phyloP scores from a whole-genome alignment of 30 jellyfish, hydroid and myxozoan species.

The Clytia hemisphaerica region DNA sequence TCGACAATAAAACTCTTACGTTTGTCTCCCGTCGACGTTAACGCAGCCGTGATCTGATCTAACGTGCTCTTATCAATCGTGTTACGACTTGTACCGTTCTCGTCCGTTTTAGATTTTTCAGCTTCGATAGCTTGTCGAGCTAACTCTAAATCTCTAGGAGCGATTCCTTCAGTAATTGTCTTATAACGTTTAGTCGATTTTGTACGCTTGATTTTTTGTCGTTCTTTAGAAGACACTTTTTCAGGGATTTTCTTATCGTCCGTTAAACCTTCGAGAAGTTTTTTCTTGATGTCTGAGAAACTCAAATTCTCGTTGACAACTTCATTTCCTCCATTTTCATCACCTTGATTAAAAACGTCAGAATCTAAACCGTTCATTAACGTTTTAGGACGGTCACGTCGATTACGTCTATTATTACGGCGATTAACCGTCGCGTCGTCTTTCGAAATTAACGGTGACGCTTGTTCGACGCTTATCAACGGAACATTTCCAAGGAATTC shows the following conservation, averaged over 20 bases:
- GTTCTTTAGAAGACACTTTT: constrained; percentile 19
- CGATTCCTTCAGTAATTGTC: constrained; percentile 94
- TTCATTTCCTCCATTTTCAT: constrained; percentile 23
- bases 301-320: constrained; percentile 69
- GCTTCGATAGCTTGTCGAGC: constrained; percentile 71
- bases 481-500: constrained; percentile 30
- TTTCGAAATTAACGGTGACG: not conserved
- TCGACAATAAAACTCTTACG: constrained; percentile 85
- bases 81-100: constrained; percentile 31
- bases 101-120: constrained; percentile 27
- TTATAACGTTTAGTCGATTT: constrained; percentile 76
- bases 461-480: not conserved
- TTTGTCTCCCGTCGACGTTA: constrained; percentile 72
- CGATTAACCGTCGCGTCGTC: constrained; percentile 13
- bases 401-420: constrained; percentile 8
- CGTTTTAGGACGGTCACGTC: constrained; percentile 62
- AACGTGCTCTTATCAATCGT: constrained; percentile 8
- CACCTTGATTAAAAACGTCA: constrained; percentile 37
- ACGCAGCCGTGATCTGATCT: constrained; percentile 49
- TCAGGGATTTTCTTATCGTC: constrained; percentile 15
- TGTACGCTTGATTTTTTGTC: constrained; percentile 51
- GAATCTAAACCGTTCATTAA: constrained; percentile 77
- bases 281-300: constrained; percentile 56
- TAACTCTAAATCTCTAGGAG: constrained; percentile 69
- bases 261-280: constrained; percentile 44